A percentile compares a stretch with the other conserved stretches of the same genome.
Evolutionary conservation across 1,140 invertebrate species (phyloP).

Genomic region (Drosophila fuyamai): DNA sequence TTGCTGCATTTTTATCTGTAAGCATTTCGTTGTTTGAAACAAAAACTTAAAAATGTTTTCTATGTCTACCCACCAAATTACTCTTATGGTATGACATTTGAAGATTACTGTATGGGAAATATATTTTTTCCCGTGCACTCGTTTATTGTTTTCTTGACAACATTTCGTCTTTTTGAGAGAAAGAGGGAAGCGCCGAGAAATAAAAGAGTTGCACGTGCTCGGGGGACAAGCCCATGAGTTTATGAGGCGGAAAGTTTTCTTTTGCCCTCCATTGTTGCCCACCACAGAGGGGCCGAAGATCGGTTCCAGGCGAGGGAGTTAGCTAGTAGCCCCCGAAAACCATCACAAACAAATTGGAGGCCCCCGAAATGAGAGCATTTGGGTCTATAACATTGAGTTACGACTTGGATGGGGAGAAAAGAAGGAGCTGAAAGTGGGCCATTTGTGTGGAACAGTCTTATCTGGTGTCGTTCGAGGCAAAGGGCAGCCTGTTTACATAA

Average conservation of each 20-base stretch:
- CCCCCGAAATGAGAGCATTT: slow-evolving; percentile 30
- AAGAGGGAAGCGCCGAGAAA: slow-evolving; percentile 56
- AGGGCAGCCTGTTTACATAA: slow-evolving; percentile 48
- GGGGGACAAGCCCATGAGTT: slow-evolving; percentile 41
- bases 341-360: slow-evolving; percentile 60
- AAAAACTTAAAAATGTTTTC: background rate
- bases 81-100: background rate
- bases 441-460: slow-evolving; percentile 26
- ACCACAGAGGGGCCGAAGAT: slow-evolving; percentile 1
- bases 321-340: slow-evolving; percentile 38
- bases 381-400: slow-evolving; percentile 46
- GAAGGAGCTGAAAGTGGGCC: slow-evolving; percentile 51
- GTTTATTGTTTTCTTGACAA: slow-evolving; percentile 44
- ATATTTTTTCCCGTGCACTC: slow-evolving; percentile 20
- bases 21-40: background rate
- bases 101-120: background rate
- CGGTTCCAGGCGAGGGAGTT: slow-evolving; percentile 57
- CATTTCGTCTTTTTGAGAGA: slow-evolving; percentile 56
- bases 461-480: slow-evolving; percentile 40
- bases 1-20: background rate
- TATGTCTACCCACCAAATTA: background rate
- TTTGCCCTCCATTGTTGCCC: slow-evolving; percentile 8
- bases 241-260: slow-evolving; percentile 74
- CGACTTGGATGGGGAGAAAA: slow-evolving; percentile 3
- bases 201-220: slow-evolving; percentile 67